phyloP scores from a whole-genome alignment of 2,797 vertebrate species.

The Argya squamiceps region DNA sequence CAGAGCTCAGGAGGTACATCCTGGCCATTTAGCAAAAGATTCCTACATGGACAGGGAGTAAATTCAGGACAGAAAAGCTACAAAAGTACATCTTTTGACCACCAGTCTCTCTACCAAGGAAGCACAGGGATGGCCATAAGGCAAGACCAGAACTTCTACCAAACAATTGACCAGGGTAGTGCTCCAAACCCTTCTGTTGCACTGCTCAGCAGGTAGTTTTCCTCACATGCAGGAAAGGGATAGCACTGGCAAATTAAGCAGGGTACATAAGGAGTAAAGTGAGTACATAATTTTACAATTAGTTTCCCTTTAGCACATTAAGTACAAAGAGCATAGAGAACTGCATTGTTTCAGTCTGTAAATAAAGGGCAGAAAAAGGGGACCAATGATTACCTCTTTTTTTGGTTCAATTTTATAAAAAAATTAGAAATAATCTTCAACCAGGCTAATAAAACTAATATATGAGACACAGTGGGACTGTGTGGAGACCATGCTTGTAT shows the following conservation, averaged over 20 bases:
- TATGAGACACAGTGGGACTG: not conserved
- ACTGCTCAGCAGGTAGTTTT: not conserved
- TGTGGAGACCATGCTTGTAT: not conserved
- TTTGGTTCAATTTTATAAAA: not conserved
- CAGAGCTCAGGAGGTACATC: not conserved
- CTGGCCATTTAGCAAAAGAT: not conserved
- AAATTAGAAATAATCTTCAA: conserved; percentile 23
- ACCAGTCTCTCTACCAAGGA: not conserved
- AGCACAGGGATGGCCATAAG: not conserved
- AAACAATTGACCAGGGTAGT: not conserved
- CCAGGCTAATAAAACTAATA: not conserved
- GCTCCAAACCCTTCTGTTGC: not conserved
- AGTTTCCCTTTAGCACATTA: not conserved
- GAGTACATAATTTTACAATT: not conserved
- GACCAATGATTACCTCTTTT: not conserved
- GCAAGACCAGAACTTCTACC: not conserved
- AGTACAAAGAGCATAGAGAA: not conserved
- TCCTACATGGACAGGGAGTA: not conserved
- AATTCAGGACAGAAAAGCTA: not conserved
- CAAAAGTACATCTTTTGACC: not conserved
- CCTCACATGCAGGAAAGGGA: not conserved
- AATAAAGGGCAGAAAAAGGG: not conserved
- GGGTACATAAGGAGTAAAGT: not conserved
- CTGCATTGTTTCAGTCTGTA: not conserved
- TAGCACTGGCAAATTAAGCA: not conserved